Evolutionary conservation across 1,140 invertebrate genomes (phyloP), one percentile per base, ranked within the genome.

Genomic region (Vollenhovia emeryi): DNA sequence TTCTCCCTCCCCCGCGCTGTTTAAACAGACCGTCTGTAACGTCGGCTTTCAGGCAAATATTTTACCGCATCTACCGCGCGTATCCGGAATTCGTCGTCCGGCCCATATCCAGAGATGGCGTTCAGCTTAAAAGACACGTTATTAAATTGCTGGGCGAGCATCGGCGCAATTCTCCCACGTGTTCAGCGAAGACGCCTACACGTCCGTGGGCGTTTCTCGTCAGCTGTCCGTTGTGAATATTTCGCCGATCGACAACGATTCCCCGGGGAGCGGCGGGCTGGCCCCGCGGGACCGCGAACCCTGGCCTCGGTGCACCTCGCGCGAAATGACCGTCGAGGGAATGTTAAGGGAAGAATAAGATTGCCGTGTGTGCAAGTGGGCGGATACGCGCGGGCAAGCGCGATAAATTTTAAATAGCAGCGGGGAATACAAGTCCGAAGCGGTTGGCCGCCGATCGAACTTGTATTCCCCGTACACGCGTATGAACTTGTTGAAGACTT

Each of bases 371-470:
- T 30, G 7, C 5, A 0, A 5, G 1, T 6, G 15, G 0, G 30
- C 15, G n/a, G 24, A 50, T 36, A 36, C 13, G 4, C 15, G 18
- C 48, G 15, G 30, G 18, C n/a, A 33, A 8, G 43, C 36, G 11
- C 15, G 11, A 79, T 27, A 13, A 79, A 79, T 79, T 66, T 79
- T 79, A 68, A 50, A 52, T 79, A 43, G n/a, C n/a, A n/a, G n/a
- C n/a, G n/a, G n/a, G n/a, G n/a, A n/a, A n/a, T n/a, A n/a, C n/a
- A n/a, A n/a, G n/a, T n/a, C n/a, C n/a, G n/a, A n/a, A n/a, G n/a
- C n/a, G n/a, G n/a, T n/a, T n/a, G n/a, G n/a, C n/a, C n/a, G n/a
- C n/a, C n/a, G n/a, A n/a, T n/a, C 6, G 2, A 27, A n/a, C 36
- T 43, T 11, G 3, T 15, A 68, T 79, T 68, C 62, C n/a, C 27